Evolutionary conservation across 2,888 invertebrate genomes (phyloP).

Genomic region (Drosophila prostipennis): DNA sequence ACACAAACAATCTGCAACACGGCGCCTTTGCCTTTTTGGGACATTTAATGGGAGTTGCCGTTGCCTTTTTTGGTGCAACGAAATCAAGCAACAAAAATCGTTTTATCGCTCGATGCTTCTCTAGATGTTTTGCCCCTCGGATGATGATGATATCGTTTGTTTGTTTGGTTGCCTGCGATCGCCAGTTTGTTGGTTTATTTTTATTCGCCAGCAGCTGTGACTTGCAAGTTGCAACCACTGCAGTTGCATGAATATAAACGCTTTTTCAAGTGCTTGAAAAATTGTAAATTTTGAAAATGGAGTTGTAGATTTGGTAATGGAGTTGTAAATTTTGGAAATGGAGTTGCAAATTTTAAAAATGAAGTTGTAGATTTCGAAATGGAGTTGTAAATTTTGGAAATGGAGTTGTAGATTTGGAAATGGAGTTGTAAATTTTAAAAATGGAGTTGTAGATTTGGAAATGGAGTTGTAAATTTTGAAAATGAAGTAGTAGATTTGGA

Average conservation of each 20-base stretch:
- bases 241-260: constrained; percentile 29
- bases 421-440: too few relatives aligned
- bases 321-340: too few relatives aligned
- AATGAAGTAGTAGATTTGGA: too few relatives aligned
- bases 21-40: constrained; percentile 73
- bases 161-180: constrained; percentile 24
- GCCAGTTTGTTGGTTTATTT: constrained; percentile 7
- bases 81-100: constrained; percentile 72
- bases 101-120: constrained; percentile 55
- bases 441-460: too few relatives aligned
- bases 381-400: too few relatives aligned
- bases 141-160: constrained; percentile 53
- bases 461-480: too few relatives aligned
- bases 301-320: too few relatives aligned
- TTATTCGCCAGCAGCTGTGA: constrained; percentile 10
- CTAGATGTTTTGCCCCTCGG: constrained; percentile 31
- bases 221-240: constrained; percentile 1
- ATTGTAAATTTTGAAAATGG: too few relatives aligned
- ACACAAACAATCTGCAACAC: constrained; percentile 30
- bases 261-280: constrained; percentile 51
- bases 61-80: constrained; percentile 79
- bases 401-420: too few relatives aligned
- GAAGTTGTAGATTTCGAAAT: too few relatives aligned
- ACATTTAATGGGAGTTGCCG: constrained; percentile 79
- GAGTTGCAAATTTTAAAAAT: too few relatives aligned